Base-by-base conservation (phyloP, 2,888 invertebrate species). In the Anthophora plumipes region DNA sequence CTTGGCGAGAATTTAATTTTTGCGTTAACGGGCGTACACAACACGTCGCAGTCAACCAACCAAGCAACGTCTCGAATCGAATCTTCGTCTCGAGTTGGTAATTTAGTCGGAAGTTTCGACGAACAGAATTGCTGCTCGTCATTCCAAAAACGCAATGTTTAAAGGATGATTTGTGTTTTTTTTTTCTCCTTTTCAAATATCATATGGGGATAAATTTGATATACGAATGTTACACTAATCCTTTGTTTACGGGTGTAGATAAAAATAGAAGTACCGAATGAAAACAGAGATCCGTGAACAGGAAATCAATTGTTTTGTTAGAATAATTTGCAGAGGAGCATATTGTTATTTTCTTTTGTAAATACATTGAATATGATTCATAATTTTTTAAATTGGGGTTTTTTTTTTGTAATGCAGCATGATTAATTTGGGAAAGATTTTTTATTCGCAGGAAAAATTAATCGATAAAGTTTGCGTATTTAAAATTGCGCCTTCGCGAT, bases 71-170 rank as follows among this genome's bases (percentile, higher is more conserved):
- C 57, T 14, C 39, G 22, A 66, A 50, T 43, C 39, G 43, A 55
- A 67, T 66, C 37, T 66, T 66, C 50, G 14, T 31, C 20, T n/a
- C 17, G 20, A 46, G 68, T 57, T 43, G 14, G 20, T 68, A 68
- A 68, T 68, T 57, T 31, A 68, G 57, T 68, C 54, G 46, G 17
- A 57, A 57, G 14, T 57, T 20, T 6, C 41, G 31, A 31, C 43
- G 46, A 68, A 55, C 14, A 55, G 43, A 31, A 20, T 22, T 14
- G 31, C 31, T 4, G 31, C 14, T 12, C 60, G 60, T 61, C 43
- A 67, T 67, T 67, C 41, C 52, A 37, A 52, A 25, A 22, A 22
- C 7, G 20, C 9, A 1, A 54, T 14, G n/a, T 25, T 9, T 39
- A 17, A 39, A 9, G 22, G 14, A 54, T 7, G 39, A 54, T 41